Evolutionary conservation across 2,797 vertebrate species (phyloP), one percentile per base, ranked within the genome.

Genomic region (Enteromius anoplus): DNA sequence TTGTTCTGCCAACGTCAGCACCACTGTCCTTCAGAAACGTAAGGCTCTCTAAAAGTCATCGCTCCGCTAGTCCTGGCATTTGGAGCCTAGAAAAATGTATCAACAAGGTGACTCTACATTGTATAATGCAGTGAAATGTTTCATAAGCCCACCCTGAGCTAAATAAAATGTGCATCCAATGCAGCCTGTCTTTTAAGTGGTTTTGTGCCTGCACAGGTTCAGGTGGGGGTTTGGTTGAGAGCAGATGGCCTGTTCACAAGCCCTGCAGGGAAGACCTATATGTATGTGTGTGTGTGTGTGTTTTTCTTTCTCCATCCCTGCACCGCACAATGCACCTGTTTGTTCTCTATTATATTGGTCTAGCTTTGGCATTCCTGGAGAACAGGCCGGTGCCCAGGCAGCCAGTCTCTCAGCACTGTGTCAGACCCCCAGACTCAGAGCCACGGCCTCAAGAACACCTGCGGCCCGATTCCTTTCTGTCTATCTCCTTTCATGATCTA

Each of bases 301-400:
- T 80, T 19, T 84, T 19, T 77, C 47, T 78, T 72, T 81, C 84
- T 53, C 78, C 81, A 84, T 80, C 70, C 64, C 51, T 80, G 53
- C 37, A 81, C 88, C 81, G 87, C 90, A 95, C 94, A 93, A 93
- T 91, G 92, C 92, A 87, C 23, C 86, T 84, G 62, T 87, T 93
- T 94, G 91, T 94, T 91, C 93, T 88, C 40, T 21, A n/a, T 80
- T 84, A 92, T 92, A 93, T 93, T 92, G 37, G 87, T 89, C 91
- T 92, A 87, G 84, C 78, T 87, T 92, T 92, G 90, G 91, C 90
- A 94, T 94, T 93, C 92, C 92, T 92, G 89, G 88, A 85, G 85
- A 85, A 88, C 87, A 83, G 86, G 83, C 47, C 42, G 80, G 55
- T 87, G 84, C 84, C 75, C 86, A 60, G 84, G 84, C 82, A 86